Conservation (phyloP, 2,797 vertebrate genomes). For the Amphiprion clarkii region DNA sequence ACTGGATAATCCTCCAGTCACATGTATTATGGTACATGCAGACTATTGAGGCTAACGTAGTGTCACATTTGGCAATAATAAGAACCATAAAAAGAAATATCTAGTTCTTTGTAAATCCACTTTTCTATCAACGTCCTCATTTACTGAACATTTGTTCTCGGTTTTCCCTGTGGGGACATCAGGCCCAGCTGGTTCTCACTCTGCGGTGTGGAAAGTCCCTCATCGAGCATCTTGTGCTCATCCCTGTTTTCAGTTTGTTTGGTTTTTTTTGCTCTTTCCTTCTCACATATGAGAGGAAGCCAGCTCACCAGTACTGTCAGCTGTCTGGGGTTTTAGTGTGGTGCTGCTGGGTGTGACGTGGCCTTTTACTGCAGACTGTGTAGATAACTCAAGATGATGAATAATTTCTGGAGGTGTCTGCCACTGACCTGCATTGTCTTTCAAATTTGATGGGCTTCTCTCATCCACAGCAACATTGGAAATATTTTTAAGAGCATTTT, state of each 20-base stretch:
- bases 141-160: constrained; percentile 38
- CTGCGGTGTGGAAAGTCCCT: constrained; percentile 68
- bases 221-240: constrained; percentile 48
- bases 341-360: constrained; percentile 42
- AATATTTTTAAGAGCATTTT: background rate
- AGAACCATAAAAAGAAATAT: background rate
- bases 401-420: constrained; percentile 15
- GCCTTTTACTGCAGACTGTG: constrained; percentile 20
- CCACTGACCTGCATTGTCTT: constrained; percentile 4
- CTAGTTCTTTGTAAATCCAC: background rate
- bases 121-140: constrained; percentile 2
- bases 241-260: constrained; percentile 48
- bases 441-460: background rate
- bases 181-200: constrained; percentile 72
- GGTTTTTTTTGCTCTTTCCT: constrained; percentile 42
- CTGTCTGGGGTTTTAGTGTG: constrained; percentile 37
- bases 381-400: constrained; percentile 21
- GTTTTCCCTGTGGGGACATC: constrained; percentile 30
- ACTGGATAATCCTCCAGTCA: background rate
- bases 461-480: constrained; percentile 8
- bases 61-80: background rate
- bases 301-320: constrained; percentile 24
- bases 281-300: constrained; percentile 39
- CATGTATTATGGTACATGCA: background rate
- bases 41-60: background rate